Evolutionary conservation across 2,888 invertebrate species (phyloP), one percentile per base, ranked within the genome.

Genomic region (Aphodius granarius): DNA sequence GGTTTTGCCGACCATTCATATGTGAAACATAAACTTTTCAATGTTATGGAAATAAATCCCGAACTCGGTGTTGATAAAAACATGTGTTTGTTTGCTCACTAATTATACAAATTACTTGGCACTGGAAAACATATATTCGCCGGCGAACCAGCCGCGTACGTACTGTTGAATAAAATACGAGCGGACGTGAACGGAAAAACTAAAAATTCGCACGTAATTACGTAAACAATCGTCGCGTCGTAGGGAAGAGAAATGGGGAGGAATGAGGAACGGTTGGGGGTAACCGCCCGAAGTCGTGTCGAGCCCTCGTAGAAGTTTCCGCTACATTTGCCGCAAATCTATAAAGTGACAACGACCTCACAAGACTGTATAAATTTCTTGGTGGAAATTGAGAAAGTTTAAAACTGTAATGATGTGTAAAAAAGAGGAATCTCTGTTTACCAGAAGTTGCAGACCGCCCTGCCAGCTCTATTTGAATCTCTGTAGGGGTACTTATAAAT

Each of bases 381-480:
- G 77, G 81, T 71, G 77, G 81, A 83, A 83, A 83, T 84, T 83
- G 83, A 80, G 81, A 84, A 84, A 84, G 83, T 84, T 84, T 81
- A 78, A 81, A 84, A 83, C 83, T 84, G 83, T 84, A 84, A 84
- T 84, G 84, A 84, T 83, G 83, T 84, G 84, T 83, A 83, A 84
- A 84, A 84, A 84, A 83, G 83, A 82, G 82, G 83, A 83, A 83
- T 84, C 82, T 82, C 82, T 82, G 83, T 83, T 84, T 83, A 84
- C 83, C 43, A 21, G 19, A 64, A 66, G 43, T 43, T 43, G 43
- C 43, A 43, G 43, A 43, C 9, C 43, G 43, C 43, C 13, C 43
- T 9, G 43, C 43, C 13, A 9, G 43, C 43, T 43, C 43, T 43
- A 43, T 43, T 43, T 43, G 43, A 43, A 43, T 43, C 43, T 43